Base-by-base conservation (phyloP, 2,797 vertebrate species). In the Diceros bicornis region DNA sequence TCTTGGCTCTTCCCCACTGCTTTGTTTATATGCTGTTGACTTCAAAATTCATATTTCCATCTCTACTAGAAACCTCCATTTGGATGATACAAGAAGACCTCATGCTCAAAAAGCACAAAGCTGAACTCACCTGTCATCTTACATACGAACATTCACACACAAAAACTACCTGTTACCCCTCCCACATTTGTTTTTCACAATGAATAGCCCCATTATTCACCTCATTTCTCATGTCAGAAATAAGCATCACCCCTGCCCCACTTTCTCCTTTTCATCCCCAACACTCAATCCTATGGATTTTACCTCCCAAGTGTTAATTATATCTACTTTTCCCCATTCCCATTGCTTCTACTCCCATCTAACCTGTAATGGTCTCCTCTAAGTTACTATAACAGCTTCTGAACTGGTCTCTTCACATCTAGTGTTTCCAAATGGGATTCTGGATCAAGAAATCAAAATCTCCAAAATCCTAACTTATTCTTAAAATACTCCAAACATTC, bases 361-460 rank as follows among this genome's bases (percentile, higher is more conserved):
- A 62, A 84, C n/a, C 59, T 29, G 79, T 4, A 62, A 11, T 0
- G 10, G 20, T 25, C 29, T 82, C 55, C 57, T 52, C 41, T 21
- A 27, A 55, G 14, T 68, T 52, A 21, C 37, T 34, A 1, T 6
- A 41, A 66, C 27, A 57, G 29, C 57, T 74, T 85, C 44, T 57
- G n/a, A 89, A 29, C 16, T 71, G 23, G 37, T 57, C 8, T 81
- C 44, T 17, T 90, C 27, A 83, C 4, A 37, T 41, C 37, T 44
- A 32, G n/a, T 71, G 13, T 81, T 85, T 86, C 78, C n/a, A 92
- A 57, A 47, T 62, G 61, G 20, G 44, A 89, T 37, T 86, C 59
- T 71, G 44, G 32, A 94, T 74, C 21, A 95, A 95, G 59, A 71
- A 85, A 72, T 41, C 18, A 12, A 57, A 71, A 75, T 86, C 57